Conservation (phyloP, 2,113 vertebrate genomes). For the Sardina pilchardus region DNA sequence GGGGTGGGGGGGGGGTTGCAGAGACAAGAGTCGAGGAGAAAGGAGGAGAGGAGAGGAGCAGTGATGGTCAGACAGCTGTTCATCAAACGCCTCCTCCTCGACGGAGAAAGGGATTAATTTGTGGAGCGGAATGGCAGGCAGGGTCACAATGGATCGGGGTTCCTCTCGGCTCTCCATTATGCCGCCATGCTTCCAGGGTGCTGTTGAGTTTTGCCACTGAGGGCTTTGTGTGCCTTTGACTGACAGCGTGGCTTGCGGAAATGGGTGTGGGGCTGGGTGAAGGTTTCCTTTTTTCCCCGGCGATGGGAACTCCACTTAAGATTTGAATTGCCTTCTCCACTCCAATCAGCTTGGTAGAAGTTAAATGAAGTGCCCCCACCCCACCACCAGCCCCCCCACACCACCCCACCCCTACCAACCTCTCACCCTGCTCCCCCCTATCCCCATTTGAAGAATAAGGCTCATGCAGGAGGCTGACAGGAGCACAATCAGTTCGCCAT, state of each 20-base stretch:
- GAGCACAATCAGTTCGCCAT: constrained; percentile 99
- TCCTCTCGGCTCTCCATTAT: constrained; percentile 38
- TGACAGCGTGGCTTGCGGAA: constrained; percentile 77
- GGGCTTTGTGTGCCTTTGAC: constrained; percentile 77
- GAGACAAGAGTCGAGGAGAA: neutral
- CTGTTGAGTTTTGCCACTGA: constrained; percentile 80
- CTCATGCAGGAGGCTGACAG: constrained; percentile 99
- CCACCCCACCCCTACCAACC: constrained; percentile 64
- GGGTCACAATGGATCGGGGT: constrained; percentile 8
- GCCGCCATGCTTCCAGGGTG: constrained; percentile 67
- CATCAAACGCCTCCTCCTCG: neutral
- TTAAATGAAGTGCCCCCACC: constrained; percentile 99
- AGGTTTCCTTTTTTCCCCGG: constrained; percentile 69
- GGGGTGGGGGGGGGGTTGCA: neutral
- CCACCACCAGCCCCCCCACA: constrained; percentile 70
- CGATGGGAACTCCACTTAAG: constrained; percentile 99
- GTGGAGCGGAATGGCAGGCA: neutral
- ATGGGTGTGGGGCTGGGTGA: constrained; percentile 84
- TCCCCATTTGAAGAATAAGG: constrained; percentile 96
- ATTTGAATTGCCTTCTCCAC: constrained; percentile 99
- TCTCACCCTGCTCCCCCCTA: constrained; percentile 80
- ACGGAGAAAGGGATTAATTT: neutral
- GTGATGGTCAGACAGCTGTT: constrained; percentile 9
- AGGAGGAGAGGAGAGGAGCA: neutral
- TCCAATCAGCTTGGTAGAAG: constrained; percentile 99